Evolutionary conservation across 2,113 vertebrate species (phyloP).

Genomic region (Vulpes ferrilata): DNA sequence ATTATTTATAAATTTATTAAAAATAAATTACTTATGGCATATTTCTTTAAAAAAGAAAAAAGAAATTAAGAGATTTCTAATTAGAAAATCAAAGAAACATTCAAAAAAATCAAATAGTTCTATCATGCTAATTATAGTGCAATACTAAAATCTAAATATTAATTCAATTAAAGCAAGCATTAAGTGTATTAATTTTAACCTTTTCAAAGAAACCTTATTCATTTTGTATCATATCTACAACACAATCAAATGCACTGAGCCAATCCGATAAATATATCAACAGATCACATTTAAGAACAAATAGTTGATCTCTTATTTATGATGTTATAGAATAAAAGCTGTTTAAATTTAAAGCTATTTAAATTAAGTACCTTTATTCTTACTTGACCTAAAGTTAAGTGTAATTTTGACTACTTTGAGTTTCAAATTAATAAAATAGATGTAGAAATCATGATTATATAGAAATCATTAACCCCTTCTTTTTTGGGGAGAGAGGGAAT

Average conservation of each 20-base stretch:
- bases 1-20: neutral
- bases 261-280: neutral
- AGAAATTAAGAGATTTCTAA: slow-evolving; percentile 31
- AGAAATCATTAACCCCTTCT: slow-evolving; percentile 7
- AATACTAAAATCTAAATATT: slow-evolving; percentile 39
- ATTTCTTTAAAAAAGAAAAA: neutral
- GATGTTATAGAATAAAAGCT: slow-evolving; percentile 59
- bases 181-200: neutral
- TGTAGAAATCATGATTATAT: neutral
- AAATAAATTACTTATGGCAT: slow-evolving; percentile 3
- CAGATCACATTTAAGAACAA: slow-evolving; percentile 61
- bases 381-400: slow-evolving; percentile 34
- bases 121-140: neutral
- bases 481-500: neutral
- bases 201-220: neutral
- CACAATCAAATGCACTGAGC: neutral
- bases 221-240: neutral
- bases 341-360: slow-evolving; percentile 40
- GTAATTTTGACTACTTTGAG: neutral
- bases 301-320: neutral
- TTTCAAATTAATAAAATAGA: neutral
- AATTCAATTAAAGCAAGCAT: slow-evolving; percentile 2
- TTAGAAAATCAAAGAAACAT: neutral
- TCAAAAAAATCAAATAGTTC: slow-evolving; percentile 1
- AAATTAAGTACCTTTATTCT: slow-evolving; percentile 19